Evolutionary conservation across 2,797 vertebrate genomes (phyloP).

Genomic region (Anableps anableps): DNA sequence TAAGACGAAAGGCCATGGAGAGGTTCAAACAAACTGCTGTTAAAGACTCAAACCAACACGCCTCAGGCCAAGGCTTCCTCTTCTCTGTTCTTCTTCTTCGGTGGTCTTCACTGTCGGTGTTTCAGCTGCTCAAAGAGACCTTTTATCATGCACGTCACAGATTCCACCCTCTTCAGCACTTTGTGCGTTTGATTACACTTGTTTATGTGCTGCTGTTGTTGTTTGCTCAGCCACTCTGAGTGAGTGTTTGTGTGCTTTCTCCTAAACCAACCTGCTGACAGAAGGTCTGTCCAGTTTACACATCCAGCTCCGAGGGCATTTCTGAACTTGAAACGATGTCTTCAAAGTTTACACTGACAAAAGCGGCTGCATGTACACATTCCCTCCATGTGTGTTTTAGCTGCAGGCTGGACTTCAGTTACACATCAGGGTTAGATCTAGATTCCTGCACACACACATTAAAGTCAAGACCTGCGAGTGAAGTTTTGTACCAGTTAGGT

Average conservation of each 20-base stretch:
- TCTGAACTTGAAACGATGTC: constrained; percentile 52
- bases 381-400: constrained; percentile 39
- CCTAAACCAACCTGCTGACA: constrained; percentile 77
- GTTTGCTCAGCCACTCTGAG: constrained; percentile 72
- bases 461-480: neutral
- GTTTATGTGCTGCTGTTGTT: constrained; percentile 71
- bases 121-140: constrained; percentile 64
- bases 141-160: constrained; percentile 75
- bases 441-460: constrained; percentile 26
- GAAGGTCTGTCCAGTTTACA: constrained; percentile 66
- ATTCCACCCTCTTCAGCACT: constrained; percentile 77
- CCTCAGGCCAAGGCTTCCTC: constrained; percentile 58
- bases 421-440: constrained; percentile 12
- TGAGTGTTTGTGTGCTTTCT: constrained; percentile 46
- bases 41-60: constrained; percentile 74
- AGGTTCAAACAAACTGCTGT: constrained; percentile 78
- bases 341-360: constrained; percentile 61
- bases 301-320: constrained; percentile 33
- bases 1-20: constrained; percentile 49
- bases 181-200: constrained; percentile 76
- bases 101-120: constrained; percentile 53
- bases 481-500: neutral
- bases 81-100: constrained; percentile 53
- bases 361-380: constrained; percentile 36
- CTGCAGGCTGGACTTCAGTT: constrained; percentile 34